Evolutionary conservation across 2,113 vertebrate genomes (phyloP).

Genomic region (Chinchilla lanigera): DNA sequence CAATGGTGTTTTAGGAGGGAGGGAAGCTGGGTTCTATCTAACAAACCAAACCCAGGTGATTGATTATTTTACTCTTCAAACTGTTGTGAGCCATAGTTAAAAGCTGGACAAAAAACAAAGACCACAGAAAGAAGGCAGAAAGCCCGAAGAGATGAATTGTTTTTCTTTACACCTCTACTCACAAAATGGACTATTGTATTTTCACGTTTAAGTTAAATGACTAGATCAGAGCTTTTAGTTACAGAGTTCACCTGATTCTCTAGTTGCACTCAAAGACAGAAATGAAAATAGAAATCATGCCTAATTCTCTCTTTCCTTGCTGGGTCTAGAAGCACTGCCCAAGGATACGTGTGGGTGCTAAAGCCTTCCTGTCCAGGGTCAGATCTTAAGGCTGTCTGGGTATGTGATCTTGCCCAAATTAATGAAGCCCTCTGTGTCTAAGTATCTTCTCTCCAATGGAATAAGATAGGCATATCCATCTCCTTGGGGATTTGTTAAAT

Average conservation of each 20-base stretch:
- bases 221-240: background rate
- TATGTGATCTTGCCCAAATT: background rate
- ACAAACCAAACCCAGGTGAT: conserved; percentile 30
- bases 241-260: background rate
- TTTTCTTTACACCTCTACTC: background rate
- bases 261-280: background rate
- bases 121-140: background rate
- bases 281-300: background rate
- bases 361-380: background rate
- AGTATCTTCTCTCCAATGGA: background rate
- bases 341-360: rapidly evolving
- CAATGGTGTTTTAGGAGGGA: background rate
- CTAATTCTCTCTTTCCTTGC: background rate
- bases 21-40: background rate
- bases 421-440: background rate
- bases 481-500: background rate
- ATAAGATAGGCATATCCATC: background rate
- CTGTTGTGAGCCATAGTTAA: background rate
- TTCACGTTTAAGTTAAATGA: background rate
- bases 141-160: background rate
- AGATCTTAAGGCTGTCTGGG: background rate
- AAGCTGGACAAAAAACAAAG: background rate
- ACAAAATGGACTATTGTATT: background rate
- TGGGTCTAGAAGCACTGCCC: background rate
- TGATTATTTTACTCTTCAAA: background rate